These are phyloP conservation scores for human DNA, from an alignment of 2,113 vertebrate species.

Conservation along the genomic window DNA sequence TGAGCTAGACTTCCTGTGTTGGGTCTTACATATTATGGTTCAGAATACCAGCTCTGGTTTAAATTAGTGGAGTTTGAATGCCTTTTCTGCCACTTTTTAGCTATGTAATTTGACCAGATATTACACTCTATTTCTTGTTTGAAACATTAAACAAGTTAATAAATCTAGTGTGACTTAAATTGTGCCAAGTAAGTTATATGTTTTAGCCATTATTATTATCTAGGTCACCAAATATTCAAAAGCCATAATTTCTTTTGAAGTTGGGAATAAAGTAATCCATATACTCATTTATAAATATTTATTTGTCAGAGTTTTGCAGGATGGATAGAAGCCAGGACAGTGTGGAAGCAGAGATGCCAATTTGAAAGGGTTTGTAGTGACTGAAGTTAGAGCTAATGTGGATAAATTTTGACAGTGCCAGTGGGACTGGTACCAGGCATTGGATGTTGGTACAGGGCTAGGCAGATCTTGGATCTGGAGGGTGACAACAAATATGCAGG, in stretches of 20 bases:
- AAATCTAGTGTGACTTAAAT: not conserved
- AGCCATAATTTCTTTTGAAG: not conserved
- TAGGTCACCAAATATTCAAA: not conserved
- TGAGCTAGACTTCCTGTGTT: not conserved
- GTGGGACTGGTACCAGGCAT: not conserved
- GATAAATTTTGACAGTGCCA: not conserved
- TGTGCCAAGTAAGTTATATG: not conserved
- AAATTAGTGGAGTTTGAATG: not conserved
- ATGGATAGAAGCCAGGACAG: not conserved
- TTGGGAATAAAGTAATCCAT: not conserved
- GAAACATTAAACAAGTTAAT: not conserved
- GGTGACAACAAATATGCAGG: not conserved
- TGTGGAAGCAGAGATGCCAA: not conserved
- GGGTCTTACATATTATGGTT: not conserved
- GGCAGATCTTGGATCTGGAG: not conserved
- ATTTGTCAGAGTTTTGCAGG: not conserved
- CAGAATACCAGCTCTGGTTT: not conserved
- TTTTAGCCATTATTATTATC: not conserved
- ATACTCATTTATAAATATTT: not conserved
- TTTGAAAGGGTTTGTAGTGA: not conserved
- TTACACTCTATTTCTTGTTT: not conserved
- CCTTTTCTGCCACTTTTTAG: not conserved
- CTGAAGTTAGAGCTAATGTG: not conserved
- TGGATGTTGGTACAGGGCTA: too few relatives aligned
- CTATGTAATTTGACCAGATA: not conserved